Evolutionary conservation across 2,113 vertebrate genomes (phyloP), one percentile per base, ranked within the genome.

Genomic region (Heterotilapia buettikoferi): DNA sequence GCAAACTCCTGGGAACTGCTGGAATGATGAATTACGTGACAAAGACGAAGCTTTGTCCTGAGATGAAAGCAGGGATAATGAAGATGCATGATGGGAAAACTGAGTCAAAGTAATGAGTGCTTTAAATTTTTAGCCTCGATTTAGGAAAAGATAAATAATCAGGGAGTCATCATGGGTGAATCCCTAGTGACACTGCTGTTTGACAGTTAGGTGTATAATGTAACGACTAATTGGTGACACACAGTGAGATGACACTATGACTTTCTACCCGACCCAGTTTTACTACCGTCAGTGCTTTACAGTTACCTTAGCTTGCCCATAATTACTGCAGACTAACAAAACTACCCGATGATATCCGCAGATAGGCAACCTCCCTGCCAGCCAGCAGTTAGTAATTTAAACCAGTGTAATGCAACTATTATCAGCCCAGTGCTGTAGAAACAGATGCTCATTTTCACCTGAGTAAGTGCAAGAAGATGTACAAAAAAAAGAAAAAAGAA

Each of bases 1-100:
- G 91, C 82, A 83, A 83, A 87, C 90, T 94, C 89, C 56, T 24
- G 54, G 82, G 63, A 82, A 91, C 88, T 71, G 38, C 84, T 92
- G 90, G 84, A 94, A 90, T 92, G 59, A 89, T 86, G 80, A 16
- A 54, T 88, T 24, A 68, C 85, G 68, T 80, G 87, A 83, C 79
- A 93, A 90, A 89, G 79, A 88, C 61, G 87, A 18, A 14, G 47
- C 84, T 88, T 83, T 91, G 50, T 31, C 24, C 47, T 76, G 63
- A 89, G 66, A 90, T 86, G 79, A 84, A 84, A 93, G 73, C 21
- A 78, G 52, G 54, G 81, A 93, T 91, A 68, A 92, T 85, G 53
- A 94, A 84, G 73, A 84, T 19, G 19, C 9, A 56, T 18, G 8
- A 79, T 83, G 54, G 29, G 29, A 24, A 87, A 47, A 88, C 83